A percentile compares a stretch with the other conserved stretches of the same genome.
Conservation (phyloP, 2,113 vertebrate genomes). For the Syrrhaptes paradoxus region DNA sequence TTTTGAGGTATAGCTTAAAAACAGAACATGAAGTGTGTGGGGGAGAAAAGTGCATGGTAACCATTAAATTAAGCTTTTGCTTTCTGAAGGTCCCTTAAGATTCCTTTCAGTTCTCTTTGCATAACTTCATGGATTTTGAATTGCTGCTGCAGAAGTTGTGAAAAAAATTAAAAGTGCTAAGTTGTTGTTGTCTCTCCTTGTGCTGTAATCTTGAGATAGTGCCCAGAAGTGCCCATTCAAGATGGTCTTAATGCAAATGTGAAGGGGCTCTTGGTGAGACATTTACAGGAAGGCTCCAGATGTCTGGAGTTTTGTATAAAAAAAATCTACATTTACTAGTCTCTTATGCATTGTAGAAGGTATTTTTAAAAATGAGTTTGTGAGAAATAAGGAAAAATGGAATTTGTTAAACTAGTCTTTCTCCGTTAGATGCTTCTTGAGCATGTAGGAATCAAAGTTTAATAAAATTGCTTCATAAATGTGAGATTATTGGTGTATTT, state of each 20-base stretch:
- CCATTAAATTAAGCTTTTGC: not conserved
- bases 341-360: not conserved
- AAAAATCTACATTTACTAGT: not conserved
- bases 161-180: not conserved
- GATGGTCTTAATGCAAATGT: not conserved
- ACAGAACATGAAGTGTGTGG: not conserved
- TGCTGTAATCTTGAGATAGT: not conserved
- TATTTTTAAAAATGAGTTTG: not conserved
- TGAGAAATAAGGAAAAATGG: not conserved
- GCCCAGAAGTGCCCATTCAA: not conserved
- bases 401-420: not conserved
- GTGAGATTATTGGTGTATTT: not conserved
- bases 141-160: not conserved
- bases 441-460: not conserved
- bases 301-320: not conserved
- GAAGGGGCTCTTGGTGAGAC: not conserved
- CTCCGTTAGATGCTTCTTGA: not conserved
- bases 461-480: not conserved
- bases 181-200: not conserved
- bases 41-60: not conserved
- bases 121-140: not conserved
- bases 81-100: not conserved
- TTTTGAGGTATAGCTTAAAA: not conserved
- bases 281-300: not conserved
- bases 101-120: not conserved